phyloP scores from a whole-genome alignment of 2,888 invertebrate genomes.

The Aphrophora alni region DNA sequence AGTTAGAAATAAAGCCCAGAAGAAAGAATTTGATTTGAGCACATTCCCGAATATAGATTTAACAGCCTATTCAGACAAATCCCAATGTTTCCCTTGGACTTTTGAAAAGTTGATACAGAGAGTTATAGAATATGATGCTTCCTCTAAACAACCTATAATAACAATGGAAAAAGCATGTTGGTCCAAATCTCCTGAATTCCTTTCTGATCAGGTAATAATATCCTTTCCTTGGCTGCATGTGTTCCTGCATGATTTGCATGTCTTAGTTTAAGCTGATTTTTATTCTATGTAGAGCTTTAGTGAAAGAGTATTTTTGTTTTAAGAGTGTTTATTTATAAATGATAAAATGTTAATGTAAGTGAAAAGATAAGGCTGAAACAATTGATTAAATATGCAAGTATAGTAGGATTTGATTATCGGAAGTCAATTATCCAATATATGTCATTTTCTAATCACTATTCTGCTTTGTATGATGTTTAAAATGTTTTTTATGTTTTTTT shows the following conservation, averaged over 20 bases:
- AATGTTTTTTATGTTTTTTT: too few species aligned
- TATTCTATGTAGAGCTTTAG: not conserved
- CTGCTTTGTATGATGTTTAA: too few species aligned
- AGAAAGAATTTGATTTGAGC: not conserved
- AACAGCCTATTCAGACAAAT: not conserved
- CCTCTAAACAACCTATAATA: not conserved
- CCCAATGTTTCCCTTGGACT: not conserved
- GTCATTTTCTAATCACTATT: too few species aligned
- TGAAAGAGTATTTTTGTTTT: too few species aligned
- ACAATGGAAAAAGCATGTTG: not conserved
- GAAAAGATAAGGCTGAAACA: too few species aligned
- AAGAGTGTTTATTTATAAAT: too few species aligned
- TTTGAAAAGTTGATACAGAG: not conserved
- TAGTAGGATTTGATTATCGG: too few species aligned
- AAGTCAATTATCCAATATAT: too few species aligned
- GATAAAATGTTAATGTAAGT: too few species aligned
- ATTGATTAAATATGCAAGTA: too few species aligned
- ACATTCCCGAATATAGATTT: not conserved
- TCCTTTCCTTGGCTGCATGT: not conserved
- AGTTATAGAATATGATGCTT: not conserved
- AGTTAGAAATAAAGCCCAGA: not conserved
- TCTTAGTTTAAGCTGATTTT: not conserved
- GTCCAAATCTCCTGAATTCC: not conserved
- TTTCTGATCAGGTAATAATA: not conserved
- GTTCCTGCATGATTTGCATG: not conserved